Evolutionary conservation across 1,140 invertebrate genomes (phyloP), one percentile per base, ranked within the genome.

Genomic region (Drosophila grimshawi): DNA sequence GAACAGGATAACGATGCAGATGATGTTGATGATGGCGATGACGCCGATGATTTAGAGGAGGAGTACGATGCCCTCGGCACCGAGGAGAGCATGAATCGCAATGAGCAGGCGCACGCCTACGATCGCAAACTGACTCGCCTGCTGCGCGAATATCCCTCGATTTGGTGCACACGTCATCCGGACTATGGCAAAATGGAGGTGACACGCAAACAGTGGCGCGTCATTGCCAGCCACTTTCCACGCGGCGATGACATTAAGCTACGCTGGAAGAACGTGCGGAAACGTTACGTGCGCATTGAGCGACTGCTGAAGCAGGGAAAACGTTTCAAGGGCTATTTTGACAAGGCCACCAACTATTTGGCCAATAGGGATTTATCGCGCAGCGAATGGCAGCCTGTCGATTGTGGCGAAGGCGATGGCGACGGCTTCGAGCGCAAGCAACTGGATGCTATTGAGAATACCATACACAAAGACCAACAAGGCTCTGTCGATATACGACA

Each of bases 311-410:
- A 80, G 29, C 75, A 79, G 35, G 90, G 90, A 0, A 92, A 90
- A 56, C 90, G 90, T 3, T 92, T 92, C 4, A 92, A 91, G 32
- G 90, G 90, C n/a, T 92, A 92, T 10, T 92, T 92, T 7, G 90
- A 92, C 41, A 92, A 92, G 59, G 88, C 90, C 11, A 92, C 91
- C n/a, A 91, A 91, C 11, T 92, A 91, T 55, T 57, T 92, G 69
- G 77, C 78, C 35, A 92, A 92, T 56, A 73, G 90, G 4, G 88
- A 92, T 51, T 68, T 81, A 3, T 64, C 90, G 1, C 55, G 71
- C 11, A 75, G 76, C 43, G 76, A 92, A 10, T 92, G 90, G 90
- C 35, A 72, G 6, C 60, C 67, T 0, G 81, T 91, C 0, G 88
- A 92, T 55, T 90, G 90, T 35, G 90, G 90, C 8, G 88, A 91